These are phyloP conservation scores for Orientallactaga sibirica DNA, from an alignment of 2,797 vertebrate species.

Conservation along the genomic window DNA sequence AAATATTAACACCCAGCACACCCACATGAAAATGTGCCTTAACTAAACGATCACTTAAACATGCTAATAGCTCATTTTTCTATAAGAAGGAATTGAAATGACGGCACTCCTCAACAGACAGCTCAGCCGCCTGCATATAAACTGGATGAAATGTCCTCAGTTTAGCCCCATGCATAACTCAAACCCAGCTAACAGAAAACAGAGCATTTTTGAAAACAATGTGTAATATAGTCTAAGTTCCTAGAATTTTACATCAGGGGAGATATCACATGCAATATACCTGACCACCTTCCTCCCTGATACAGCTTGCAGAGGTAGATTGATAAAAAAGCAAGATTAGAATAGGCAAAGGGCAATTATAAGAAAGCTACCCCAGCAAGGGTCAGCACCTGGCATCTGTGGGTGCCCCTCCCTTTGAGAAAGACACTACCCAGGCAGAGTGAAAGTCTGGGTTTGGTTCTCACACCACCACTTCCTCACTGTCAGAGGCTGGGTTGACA, in stretches of 20 bases:
- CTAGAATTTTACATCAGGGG: conserved; percentile 76
- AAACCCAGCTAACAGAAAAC: conserved; percentile 61
- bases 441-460: conserved; percentile 45
- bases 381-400: background rate
- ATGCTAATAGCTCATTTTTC: conserved; percentile 58
- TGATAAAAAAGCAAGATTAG: conserved; percentile 63
- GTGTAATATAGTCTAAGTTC: conserved; percentile 59
- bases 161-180: background rate
- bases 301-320: conserved; percentile 28
- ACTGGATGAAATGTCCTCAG: conserved; percentile 54
- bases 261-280: conserved; percentile 55
- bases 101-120: conserved; percentile 61
- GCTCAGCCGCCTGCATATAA: conserved; percentile 29
- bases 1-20: conserved; percentile 42
- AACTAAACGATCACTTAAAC: conserved; percentile 50
- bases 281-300: conserved; percentile 52
- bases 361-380: background rate
- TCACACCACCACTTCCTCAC: conserved; percentile 58
- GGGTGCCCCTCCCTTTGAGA: background rate
- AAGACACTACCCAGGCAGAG: background rate
- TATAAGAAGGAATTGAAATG: conserved; percentile 64
- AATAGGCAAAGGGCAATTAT: conserved; percentile 63
- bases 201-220: conserved; percentile 65
- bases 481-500: conserved; percentile 6
- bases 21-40: conserved; percentile 43